phyloP scores from a whole-genome alignment of 1,140 invertebrate genomes.

The Papilio dardanus region DNA sequence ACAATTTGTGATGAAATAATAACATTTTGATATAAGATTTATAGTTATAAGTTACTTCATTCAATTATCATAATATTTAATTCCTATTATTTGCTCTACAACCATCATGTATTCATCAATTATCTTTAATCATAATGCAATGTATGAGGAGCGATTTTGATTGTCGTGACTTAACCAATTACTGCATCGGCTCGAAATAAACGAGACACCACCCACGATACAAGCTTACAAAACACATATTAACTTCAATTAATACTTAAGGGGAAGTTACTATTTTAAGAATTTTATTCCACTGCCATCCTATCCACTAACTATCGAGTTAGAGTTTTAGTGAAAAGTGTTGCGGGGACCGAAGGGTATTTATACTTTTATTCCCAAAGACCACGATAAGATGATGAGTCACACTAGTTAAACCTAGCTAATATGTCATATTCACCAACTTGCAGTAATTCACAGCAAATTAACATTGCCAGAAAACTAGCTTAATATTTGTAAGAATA shows the following conservation, averaged over 20 bases:
- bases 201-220: slow-evolving; percentile 43
- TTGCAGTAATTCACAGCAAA: too few relatives aligned
- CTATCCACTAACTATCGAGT: too few relatives aligned
- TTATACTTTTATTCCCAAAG: too few relatives aligned
- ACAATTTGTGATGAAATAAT: too few relatives aligned
- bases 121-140: slow-evolving; percentile 55
- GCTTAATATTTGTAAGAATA: too few relatives aligned
- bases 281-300: too few relatives aligned
- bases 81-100: slow-evolving; percentile 47
- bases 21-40: neutral
- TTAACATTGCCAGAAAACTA: too few relatives aligned
- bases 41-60: neutral
- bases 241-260: slow-evolving; percentile 39
- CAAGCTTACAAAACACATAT: slow-evolving; percentile 45
- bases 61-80: slow-evolving; percentile 16
- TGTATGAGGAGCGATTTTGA: slow-evolving; percentile 39
- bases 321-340: too few relatives aligned
- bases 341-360: too few relatives aligned
- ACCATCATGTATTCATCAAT: slow-evolving; percentile 51
- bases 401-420: too few relatives aligned
- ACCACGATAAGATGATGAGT: too few relatives aligned
- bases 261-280: slow-evolving; percentile 9
- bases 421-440: too few relatives aligned
- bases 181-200: slow-evolving; percentile 43
- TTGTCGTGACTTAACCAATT: slow-evolving; percentile 49